A percentile compares a stretch with the other conserved stretches of the same genome.
Conservation (phyloP, 2,113 vertebrate species). For the Illadopsis cleaveri region DNA sequence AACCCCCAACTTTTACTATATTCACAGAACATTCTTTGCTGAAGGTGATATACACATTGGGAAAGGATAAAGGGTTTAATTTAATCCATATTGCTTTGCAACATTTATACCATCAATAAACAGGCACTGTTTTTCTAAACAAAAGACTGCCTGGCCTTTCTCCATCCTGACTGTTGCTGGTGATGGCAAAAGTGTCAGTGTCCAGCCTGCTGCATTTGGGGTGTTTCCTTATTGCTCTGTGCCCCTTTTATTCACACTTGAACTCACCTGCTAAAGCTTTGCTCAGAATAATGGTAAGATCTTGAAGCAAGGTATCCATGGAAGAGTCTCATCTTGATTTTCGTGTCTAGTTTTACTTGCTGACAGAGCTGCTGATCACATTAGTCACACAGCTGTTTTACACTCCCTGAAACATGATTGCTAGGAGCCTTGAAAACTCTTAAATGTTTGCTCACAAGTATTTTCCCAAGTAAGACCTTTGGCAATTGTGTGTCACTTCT, state of each 20-base stretch:
- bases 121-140: neutral
- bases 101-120: conserved; percentile 2
- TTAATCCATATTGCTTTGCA: neutral
- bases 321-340: neutral
- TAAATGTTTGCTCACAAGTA: neutral
- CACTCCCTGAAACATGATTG: neutral
- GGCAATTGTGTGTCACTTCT: neutral
- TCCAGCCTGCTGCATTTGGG: neutral
- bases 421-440: neutral
- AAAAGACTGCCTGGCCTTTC: neutral
- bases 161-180: neutral
- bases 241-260: neutral
- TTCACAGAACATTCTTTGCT: neutral
- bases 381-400: neutral
- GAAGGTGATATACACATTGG: neutral
- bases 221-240: neutral
- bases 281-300: neutral
- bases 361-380: neutral
- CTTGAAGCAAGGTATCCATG: neutral
- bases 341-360: neutral
- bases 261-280: neutral
- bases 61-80: neutral
- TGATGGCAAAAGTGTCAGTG: neutral
- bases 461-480: neutral
- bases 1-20: neutral